A percentile compares a stretch with the other conserved stretches of the same genome.
Evolutionary conservation across 1,140 invertebrate genomes (phyloP).

Genomic region (Anadara kagoshimensis): DNA sequence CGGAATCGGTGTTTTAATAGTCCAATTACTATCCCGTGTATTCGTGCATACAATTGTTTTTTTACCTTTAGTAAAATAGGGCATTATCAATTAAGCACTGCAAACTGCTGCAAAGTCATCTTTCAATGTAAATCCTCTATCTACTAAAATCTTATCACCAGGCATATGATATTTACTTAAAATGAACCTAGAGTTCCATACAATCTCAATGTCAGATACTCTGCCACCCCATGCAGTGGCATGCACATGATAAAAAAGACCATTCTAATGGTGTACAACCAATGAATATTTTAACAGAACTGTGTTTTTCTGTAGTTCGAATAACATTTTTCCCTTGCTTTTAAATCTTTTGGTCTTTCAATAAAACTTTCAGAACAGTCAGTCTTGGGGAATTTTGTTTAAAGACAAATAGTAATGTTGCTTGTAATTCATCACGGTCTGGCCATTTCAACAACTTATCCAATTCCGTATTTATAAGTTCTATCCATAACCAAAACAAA

Average conservation of each 20-base stretch:
- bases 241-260: slow-evolving; percentile 40
- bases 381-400: slow-evolving; percentile 8
- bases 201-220: slow-evolving; percentile 44
- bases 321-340: slow-evolving; percentile 28
- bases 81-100: slow-evolving; percentile 37
- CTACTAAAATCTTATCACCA: slow-evolving; percentile 42
- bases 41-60: slow-evolving; percentile 43
- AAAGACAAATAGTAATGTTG: not conserved
- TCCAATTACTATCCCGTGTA: slow-evolving; percentile 47
- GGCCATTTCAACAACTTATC: slow-evolving; percentile 33
- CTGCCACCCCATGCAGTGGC: slow-evolving; percentile 42
- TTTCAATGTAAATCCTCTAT: slow-evolving; percentile 37
- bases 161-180: slow-evolving; percentile 10
- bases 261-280: slow-evolving; percentile 40
- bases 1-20: slow-evolving; percentile 35
- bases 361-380: slow-evolving; percentile 55
- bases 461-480: slow-evolving; percentile 24
- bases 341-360: slow-evolving; percentile 36
- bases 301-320: slow-evolving; percentile 44
- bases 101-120: slow-evolving; percentile 43
- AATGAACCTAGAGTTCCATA: slow-evolving; percentile 31
- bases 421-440: slow-evolving; percentile 28
- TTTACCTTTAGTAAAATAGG: slow-evolving; percentile 48
- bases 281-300: slow-evolving; percentile 43
- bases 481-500: slow-evolving; percentile 42